phyloP scores from a whole-genome alignment of 2,797 vertebrate genomes.

The Acipenser oxyrinchus region DNA sequence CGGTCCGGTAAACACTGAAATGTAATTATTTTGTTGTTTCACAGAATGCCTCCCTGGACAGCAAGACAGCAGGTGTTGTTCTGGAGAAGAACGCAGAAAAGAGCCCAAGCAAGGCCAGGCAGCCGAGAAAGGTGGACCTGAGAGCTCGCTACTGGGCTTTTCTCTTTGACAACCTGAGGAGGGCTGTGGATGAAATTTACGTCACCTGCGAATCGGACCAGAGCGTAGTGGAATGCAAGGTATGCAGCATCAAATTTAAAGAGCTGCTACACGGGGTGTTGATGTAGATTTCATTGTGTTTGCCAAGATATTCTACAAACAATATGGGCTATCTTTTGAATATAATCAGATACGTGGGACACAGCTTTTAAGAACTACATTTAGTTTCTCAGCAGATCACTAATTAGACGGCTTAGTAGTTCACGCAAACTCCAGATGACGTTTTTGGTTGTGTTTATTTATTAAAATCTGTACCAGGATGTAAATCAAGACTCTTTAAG shows the following conservation, averaged over 20 bases:
- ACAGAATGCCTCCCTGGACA: conserved; percentile 68
- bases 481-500: neutral
- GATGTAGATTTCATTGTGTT: too few species aligned
- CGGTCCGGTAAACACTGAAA: too few species aligned
- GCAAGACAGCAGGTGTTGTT: conserved; percentile 58
- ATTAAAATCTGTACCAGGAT: neutral
- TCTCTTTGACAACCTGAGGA: conserved; percentile 90
- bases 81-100: conserved; percentile 86
- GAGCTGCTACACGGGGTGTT: neutral
- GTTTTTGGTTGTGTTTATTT: neutral
- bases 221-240: conserved; percentile 98
- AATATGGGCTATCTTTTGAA: too few species aligned
- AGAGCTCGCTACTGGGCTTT: conserved; percentile 96
- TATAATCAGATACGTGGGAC: too few species aligned
- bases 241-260: conserved; percentile 37
- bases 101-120: conserved; percentile 84
- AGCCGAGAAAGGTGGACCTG: conserved; percentile 88
- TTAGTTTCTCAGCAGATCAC: too few species aligned
- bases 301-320: too few species aligned
- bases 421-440: too few species aligned
- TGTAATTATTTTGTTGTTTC: conserved; percentile 1
- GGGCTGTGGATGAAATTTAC: conserved; percentile 95
- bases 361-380: too few species aligned
- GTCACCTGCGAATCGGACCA: conserved; percentile 96
- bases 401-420: too few species aligned